A percentile compares a stretch with the other conserved stretches of the same genome.
phyloP scores from a whole-genome alignment of 2,113 vertebrate species.

The Pomatorhinus ruficollis region DNA sequence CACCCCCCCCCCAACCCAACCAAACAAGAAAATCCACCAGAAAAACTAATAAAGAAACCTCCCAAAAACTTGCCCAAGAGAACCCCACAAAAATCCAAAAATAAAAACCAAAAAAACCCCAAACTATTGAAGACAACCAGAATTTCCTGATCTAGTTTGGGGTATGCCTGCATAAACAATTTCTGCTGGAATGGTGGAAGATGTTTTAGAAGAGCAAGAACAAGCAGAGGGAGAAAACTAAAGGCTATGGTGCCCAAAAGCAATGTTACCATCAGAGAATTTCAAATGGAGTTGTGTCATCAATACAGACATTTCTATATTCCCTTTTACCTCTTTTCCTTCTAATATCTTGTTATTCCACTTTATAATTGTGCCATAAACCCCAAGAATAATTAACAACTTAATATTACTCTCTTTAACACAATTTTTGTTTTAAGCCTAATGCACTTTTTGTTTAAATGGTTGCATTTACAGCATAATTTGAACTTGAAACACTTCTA shows the following conservation, averaged over 20 bases:
- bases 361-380: neutral
- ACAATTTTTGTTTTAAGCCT: neutral
- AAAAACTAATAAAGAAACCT: neutral
- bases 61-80: neutral
- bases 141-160: neutral
- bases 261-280: neutral
- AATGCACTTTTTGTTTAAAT: neutral
- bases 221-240: fast-evolving
- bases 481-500: neutral
- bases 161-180: neutral
- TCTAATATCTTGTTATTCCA: neutral
- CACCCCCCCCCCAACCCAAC: too few relatives aligned
- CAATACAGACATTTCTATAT: neutral
- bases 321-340: neutral
- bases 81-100: neutral
- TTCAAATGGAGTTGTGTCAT: neutral
- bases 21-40: neutral
- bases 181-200: neutral
- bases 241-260: neutral
- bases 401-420: neutral
- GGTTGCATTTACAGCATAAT: neutral
- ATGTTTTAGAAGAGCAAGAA: neutral
- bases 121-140: fast-evolving
- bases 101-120: fast-evolving
- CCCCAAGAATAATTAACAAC: neutral